Base-by-base conservation (phyloP, 2,113 vertebrate species). In the Gracilinanus agilis region DNA sequence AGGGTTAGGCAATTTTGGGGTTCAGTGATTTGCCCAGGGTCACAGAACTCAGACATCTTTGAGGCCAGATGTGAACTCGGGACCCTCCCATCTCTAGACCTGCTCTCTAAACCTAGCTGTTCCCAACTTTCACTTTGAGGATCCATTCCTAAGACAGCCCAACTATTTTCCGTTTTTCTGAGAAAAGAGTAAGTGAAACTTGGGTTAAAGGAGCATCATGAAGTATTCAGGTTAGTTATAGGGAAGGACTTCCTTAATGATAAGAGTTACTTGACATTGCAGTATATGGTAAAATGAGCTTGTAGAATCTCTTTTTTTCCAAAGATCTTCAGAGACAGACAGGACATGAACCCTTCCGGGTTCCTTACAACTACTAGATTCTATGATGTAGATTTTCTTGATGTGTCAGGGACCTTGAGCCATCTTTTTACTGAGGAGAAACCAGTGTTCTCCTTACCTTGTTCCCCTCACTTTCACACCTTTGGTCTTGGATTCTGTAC, bases 271-370 rank as follows among this genome's bases (percentile, higher is more conserved):
- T 88, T 44, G 25, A 21, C 75, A 44, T 54, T 90, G 55, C 9
- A 34, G 0, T 16, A 53, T 44, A 9, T 95, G 44, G 55, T 55
- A 7, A 9, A 44, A 44, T 55, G 90, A 3, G 3, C 23, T 3
- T n/a, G 58, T 67, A 61, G 67, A 55, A 9, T 55, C 54, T 29
- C 5, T 90, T 40, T 54, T n/a, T 25, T 29, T 53, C 9, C 92
- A 96, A n/a, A 89, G 44, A n/a, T 90, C 91, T 95, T 90, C 23
- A 19, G 54, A 95, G 94, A 91, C 90, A 40, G 16, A 40, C 40
- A 19, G 16, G 67, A 16, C 1, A 40, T 55, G 44, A 88, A 9
- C 56, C 55, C 1, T 24, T 27, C 11, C 25, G 53, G n/a, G 19
- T 29, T 75, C 19, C 53, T 90, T 23, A 5, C 25, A 93, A 40